Evolutionary conservation across 2,888 invertebrate genomes (phyloP).

Genomic region (Chymomyza procnemis): DNA sequence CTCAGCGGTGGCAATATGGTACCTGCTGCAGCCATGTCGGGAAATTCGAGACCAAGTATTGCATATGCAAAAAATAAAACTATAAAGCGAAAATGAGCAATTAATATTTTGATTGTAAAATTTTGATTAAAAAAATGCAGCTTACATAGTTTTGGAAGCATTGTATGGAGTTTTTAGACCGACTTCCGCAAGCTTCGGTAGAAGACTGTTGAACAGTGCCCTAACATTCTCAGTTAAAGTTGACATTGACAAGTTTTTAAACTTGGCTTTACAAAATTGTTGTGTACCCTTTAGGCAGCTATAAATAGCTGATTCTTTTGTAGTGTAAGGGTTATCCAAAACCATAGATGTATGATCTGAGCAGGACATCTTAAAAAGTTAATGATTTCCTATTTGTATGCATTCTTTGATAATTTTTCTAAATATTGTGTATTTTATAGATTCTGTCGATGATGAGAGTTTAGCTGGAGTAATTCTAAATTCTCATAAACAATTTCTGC

Average conservation of each 20-base stretch:
- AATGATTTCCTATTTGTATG: too few species aligned
- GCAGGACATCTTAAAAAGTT: too few species aligned
- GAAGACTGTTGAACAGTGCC: neutral
- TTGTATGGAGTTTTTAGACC: neutral
- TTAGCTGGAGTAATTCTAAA: too few species aligned
- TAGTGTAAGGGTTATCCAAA: too few species aligned
- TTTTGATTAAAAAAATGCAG: slow-evolving; percentile 8
- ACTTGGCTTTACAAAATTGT: neutral
- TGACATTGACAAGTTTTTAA: neutral
- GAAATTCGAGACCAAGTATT: neutral
- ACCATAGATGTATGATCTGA: too few species aligned
- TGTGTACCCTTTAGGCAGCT: neutral
- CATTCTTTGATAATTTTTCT: too few species aligned
- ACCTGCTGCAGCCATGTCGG: slow-evolving; percentile 42
- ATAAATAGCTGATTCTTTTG: neutral
- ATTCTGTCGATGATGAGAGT: too few species aligned
- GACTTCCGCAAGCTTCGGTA: neutral
- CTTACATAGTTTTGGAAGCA: slow-evolving; percentile 17
- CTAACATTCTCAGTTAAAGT: neutral
- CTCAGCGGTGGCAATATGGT: slow-evolving; percentile 25
- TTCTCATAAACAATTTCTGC: too few species aligned
- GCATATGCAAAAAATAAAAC: neutral
- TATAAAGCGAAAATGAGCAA: neutral
- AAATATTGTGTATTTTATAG: too few species aligned
- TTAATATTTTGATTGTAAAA: neutral